Evolutionary conservation across 2,113 vertebrate genomes (phyloP).

Genomic region (Platysteira castanea): DNA sequence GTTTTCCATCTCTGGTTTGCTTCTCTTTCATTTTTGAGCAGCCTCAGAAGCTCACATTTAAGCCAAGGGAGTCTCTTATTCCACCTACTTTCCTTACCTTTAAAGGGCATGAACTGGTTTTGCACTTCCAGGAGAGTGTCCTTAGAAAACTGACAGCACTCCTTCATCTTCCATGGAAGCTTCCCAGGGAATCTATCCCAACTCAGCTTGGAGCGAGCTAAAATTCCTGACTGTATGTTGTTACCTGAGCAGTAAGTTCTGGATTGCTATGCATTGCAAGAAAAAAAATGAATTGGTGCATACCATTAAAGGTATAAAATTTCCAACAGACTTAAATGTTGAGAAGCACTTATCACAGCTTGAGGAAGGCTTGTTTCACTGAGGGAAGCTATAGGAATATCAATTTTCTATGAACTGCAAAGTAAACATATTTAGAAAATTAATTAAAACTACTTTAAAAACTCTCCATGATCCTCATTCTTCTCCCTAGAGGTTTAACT

Average conservation of each 20-base stretch:
- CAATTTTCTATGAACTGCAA: constrained; percentile 19
- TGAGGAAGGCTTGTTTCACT: constrained; percentile 29
- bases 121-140: neutral
- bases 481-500: neutral
- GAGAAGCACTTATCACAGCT: constrained; percentile 56
- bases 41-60: neutral
- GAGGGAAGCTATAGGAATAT: constrained; percentile 29
- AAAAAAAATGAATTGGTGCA: neutral
- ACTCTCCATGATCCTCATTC: constrained; percentile 11
- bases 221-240: neutral
- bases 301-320: constrained; percentile 24
- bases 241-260: neutral
- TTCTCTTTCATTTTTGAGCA: neutral
- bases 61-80: neutral
- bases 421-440: constrained; percentile 56
- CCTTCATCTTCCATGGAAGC: neutral
- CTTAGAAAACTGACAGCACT: neutral
- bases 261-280: neutral
- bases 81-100: neutral
- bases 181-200: neutral
- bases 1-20: neutral
- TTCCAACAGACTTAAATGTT: neutral
- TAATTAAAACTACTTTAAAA: constrained; percentile 54
- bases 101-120: neutral
- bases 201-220: rapidly evolving